Base-by-base conservation (phyloP, 53 echinoderm and acorn worm species). In the Echinometra lucunter region DNA sequence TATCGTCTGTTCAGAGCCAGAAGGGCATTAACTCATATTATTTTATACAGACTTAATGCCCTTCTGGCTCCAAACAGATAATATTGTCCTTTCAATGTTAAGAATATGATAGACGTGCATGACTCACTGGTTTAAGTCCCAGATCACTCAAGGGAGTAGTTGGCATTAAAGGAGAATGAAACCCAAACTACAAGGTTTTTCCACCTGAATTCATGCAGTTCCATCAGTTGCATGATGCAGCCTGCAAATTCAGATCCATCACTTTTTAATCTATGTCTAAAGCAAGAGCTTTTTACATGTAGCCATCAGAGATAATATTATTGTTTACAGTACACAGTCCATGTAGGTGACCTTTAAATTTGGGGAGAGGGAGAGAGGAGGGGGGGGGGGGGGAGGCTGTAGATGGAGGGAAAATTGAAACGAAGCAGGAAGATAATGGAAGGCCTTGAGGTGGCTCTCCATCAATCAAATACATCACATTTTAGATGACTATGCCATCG, bases 391-490 rank as follows among this genome's bases (percentile, higher is more conserved):
- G 1, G 75, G 38, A 15, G 70, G 63, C 21, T 63, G 23, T 63
- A 63, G 63, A 63, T 72, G 32, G 11, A 72, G 44, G 13, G 85
- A 28, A 47, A 5, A 30, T 47, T 53, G 85, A 85, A 28, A 49
- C 21, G 30, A 85, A 45, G 85, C 45, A n/a, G 49, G 49, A 49
- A 49, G 45, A 85, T 47, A 85, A 85, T 85, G 85, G 45, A 49
- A 12, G 30, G 28, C 85, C 49, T 85, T 85, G 47, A 47, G 47
- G 23, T n/a, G 47, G 23, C 2, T 27, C 12, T 2, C 12, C 13
- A 49, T 85, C 28, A 85, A 85, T 49, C 85, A 85, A n/a, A 85
- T 40, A 28, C 85, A 85, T 85, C 53, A 85, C 45, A 85, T 47
- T 47, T 85, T 53, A 45, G 44, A 47, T 49, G 85, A 85, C 53